Percentiles rank a stretch among this genome's conserved stretches.
phyloP scores from a whole-genome alignment of 1,140 invertebrate genomes.

The Calephelis nemesis region DNA sequence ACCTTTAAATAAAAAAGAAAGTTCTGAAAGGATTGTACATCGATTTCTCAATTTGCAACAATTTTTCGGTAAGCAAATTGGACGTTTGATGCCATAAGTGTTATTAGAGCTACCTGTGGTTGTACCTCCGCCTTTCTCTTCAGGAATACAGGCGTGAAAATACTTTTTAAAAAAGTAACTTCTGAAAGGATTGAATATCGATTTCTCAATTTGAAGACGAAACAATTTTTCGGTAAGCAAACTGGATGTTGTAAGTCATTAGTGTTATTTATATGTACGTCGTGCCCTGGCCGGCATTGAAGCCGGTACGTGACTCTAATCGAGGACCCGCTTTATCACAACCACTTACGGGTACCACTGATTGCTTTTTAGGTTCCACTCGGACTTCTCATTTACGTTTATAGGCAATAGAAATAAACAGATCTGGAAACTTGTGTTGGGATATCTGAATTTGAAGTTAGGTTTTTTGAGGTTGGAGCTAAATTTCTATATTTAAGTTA shows the following conservation, averaged over 20 bases:
- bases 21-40: background rate
- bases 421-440: background rate
- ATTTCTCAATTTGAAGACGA: slow-evolving; percentile 28
- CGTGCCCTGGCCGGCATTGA: slow-evolving; percentile 45
- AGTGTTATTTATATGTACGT: slow-evolving; percentile 63
- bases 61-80: slow-evolving; percentile 47
- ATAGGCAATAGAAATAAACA: no score
- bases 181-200: slow-evolving; percentile 3
- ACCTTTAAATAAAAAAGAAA: background rate
- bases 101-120: no score
- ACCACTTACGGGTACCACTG: slow-evolving; percentile 49
- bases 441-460: background rate
- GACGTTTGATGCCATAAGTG: background rate
- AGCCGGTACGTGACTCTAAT: slow-evolving; percentile 56
- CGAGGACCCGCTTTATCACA: slow-evolving; percentile 37
- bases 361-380: slow-evolving; percentile 47
- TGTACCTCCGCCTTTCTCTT: no score
- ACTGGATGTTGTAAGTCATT: slow-evolving; percentile 62
- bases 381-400: slow-evolving; percentile 19
- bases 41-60: slow-evolving; percentile 27
- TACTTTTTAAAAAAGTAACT: background rate
- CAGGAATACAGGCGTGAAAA: no score
- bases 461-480: no score
- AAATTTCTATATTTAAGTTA: no score
- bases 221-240: slow-evolving; percentile 45